Percentiles rank a stretch among this genome's conserved stretches.
Evolutionary conservation across 2,113 vertebrate genomes (phyloP).

Genomic region (Mixornis gularis): DNA sequence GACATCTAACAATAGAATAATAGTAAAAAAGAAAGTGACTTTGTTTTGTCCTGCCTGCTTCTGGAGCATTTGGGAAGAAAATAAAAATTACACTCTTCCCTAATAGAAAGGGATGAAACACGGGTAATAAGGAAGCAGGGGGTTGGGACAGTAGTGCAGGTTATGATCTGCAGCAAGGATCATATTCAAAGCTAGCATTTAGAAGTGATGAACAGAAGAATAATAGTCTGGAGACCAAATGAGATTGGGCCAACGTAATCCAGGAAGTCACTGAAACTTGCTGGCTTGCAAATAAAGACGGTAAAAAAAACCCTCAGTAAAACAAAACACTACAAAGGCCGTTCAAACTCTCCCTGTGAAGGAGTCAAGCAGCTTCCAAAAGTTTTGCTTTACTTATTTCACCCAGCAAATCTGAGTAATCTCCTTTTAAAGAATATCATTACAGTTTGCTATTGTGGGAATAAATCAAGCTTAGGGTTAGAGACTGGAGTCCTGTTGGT

Average conservation of each 20-base stretch:
- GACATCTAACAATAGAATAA: not conserved
- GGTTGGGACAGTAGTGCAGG: not conserved
- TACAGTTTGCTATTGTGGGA: not conserved
- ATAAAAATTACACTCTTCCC: not conserved
- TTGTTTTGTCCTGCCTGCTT: not conserved
- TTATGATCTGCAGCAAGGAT: not conserved
- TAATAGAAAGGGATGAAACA: not conserved
- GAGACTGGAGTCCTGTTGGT: not conserved
- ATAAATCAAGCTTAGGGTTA: not conserved
- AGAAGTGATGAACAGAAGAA: not conserved
- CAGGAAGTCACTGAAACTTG: not conserved
- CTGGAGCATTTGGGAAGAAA: not conserved
- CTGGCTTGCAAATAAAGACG: not conserved
- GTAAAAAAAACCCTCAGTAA: fast-evolving
- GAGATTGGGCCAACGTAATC: not conserved
- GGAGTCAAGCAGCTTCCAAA: not conserved
- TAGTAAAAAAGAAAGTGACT: not conserved
- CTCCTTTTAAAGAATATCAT: not conserved
- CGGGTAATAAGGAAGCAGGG: not conserved
- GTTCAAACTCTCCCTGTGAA: not conserved
- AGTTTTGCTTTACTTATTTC: not conserved
- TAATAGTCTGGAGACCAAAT: not conserved
- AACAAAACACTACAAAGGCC: not conserved
- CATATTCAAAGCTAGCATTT: not conserved
- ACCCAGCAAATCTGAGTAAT: not conserved